Conservation (phyloP, 2,888 invertebrate genomes). For the Eilema griseolum region DNA sequence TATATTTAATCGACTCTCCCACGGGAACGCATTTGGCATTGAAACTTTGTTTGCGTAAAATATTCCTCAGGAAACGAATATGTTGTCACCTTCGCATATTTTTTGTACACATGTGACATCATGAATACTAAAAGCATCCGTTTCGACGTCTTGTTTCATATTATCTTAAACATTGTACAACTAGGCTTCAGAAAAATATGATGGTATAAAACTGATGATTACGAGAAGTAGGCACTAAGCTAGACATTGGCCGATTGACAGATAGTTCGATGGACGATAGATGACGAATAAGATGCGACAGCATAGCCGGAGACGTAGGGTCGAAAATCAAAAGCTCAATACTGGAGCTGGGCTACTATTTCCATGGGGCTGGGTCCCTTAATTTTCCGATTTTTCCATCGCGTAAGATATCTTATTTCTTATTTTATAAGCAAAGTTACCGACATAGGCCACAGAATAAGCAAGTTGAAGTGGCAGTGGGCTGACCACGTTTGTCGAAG, state of each 20-base stretch:
- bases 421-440: too few species aligned
- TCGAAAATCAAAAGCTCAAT: too few species aligned
- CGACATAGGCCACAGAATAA: too few species aligned
- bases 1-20: constrained; percentile 5
- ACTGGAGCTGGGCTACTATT: too few species aligned
- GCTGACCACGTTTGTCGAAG: too few species aligned
- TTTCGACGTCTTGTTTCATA: constrained; percentile 3
- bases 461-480: too few species aligned
- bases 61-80: constrained; percentile 28
- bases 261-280: neutral
- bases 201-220: neutral
- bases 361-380: too few species aligned
- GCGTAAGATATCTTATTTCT: too few species aligned
- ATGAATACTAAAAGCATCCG: constrained; percentile 50
- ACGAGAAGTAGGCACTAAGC: neutral
- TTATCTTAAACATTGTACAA: neutral
- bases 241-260: neutral
- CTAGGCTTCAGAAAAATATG: neutral
- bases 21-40: constrained; percentile 22
- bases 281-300: neutral
- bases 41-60: constrained; percentile 30
- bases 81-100: constrained; percentile 34
- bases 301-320: too few species aligned
- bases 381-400: too few species aligned
- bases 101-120: constrained; percentile 39